Base-by-base conservation (phyloP, 2,888 invertebrate species). In the Drepanosiphum platanoidis region DNA sequence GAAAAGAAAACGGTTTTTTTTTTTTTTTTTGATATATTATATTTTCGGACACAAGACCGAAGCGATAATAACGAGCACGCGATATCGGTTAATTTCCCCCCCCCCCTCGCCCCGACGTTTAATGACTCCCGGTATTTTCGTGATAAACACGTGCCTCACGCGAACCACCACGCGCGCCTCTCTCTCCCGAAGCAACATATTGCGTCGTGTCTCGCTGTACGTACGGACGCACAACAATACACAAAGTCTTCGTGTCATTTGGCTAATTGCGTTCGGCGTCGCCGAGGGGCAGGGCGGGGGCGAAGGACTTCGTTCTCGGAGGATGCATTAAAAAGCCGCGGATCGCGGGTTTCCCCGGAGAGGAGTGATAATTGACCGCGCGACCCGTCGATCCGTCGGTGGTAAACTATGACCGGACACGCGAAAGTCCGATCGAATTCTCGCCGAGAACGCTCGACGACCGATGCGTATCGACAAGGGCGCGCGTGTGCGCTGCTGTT, bases 141-240 rank as follows among this genome's bases (percentile, higher is more conserved):
- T 5, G 46, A 13, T 34, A 68, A 80, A 80, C 80, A 80, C 80
- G 80, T 34, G 68, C 46, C 80, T 34, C 80, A 80, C 80, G 80
- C 80, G 66, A 80, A 68, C 79, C 18, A n/a, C 36, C 11, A 36
- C 71, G 71, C 34, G 9, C 66, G 30, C 30, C 32, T 27, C 34
- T 9, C 27, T 15, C 30, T 68, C 42, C 8, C 42, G 27, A 15
- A 27, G 52, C 58, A 58, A 22, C 32, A 32, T 34, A 32, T 34
- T 46, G 9, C 30, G 72, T 46, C 46, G 46, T 46, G 72, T 46
- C 18, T 30, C 42, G n/a, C n/a, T 27, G 27, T 15, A 7, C 18
- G 52, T 58, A 58, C 22, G 42, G 3, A n/a, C n/a, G n/a, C 11
- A 2, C 32, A 1, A 11, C 30, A 11, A 30, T 15, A 34, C 34